Evolutionary conservation across 2,888 invertebrate genomes (phyloP).

Genomic region (Oligia fasciuncula): DNA sequence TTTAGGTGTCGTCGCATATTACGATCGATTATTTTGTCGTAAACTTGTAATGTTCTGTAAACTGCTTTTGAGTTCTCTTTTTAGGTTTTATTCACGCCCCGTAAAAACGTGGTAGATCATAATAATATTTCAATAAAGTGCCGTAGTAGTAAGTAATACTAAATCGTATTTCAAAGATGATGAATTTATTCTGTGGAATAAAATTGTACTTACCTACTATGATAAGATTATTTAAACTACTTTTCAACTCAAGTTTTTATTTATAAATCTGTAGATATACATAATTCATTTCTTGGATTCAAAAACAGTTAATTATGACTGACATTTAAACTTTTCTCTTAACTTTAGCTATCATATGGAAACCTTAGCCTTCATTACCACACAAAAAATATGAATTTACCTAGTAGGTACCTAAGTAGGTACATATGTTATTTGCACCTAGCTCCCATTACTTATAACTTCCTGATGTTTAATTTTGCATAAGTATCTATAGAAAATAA

Average conservation of each 20-base stretch:
- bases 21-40: constrained; percentile 64
- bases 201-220: background rate
- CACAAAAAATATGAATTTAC: background rate
- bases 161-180: constrained; percentile 6
- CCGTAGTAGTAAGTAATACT: constrained; percentile 22
- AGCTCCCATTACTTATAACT: no score
- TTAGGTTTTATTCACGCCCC: constrained; percentile 50
- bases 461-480: background rate
- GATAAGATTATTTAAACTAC: constrained; percentile 6
- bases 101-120: constrained; percentile 41
- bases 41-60: constrained; percentile 60
- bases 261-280: background rate
- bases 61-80: constrained; percentile 53
- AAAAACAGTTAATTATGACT: background rate
- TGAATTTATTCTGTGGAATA: background rate
- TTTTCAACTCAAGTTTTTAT: constrained; percentile 8
- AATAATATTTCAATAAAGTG: constrained; percentile 56
- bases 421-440: background rate
- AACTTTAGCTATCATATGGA: background rate
- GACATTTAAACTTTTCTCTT: background rate
- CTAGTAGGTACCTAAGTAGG: background rate
- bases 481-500: background rate
- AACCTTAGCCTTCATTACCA: no score
- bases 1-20: constrained; percentile 63
- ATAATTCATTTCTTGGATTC: background rate